Conservation (phyloP, 2,797 vertebrate species). For the Mallotus villosus region DNA sequence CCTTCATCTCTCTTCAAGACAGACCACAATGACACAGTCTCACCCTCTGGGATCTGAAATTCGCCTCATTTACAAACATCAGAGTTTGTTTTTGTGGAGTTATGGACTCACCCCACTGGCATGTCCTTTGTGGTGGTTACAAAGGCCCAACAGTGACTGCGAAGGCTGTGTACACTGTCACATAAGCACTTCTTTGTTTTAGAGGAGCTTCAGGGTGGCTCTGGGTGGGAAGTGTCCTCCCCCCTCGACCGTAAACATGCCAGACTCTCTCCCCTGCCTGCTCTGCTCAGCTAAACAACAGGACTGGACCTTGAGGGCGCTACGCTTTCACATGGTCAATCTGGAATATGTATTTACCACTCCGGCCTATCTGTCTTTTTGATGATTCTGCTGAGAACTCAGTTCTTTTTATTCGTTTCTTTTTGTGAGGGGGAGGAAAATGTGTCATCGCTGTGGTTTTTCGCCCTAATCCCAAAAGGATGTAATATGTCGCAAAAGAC, state of each 20-base stretch:
- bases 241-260: conserved; percentile 47
- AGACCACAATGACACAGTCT: conserved; percentile 61
- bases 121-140: conserved; percentile 76
- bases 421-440: conserved; percentile 37
- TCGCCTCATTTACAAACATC: conserved; percentile 76
- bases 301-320: conserved; percentile 41
- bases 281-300: conserved; percentile 57
- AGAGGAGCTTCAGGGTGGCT: conserved; percentile 58
- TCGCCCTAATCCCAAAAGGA: conserved; percentile 46
- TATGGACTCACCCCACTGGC: conserved; percentile 72
- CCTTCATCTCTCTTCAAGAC: conserved; percentile 65
- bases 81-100: conserved; percentile 77
- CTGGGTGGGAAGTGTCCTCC: conserved; percentile 55
- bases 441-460: conserved; percentile 59
- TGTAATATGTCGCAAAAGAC: conserved; percentile 63
- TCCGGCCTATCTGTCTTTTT: conserved; percentile 50
- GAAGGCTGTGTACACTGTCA: conserved; percentile 59
- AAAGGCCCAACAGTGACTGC: conserved; percentile 61
- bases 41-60: conserved; percentile 58
- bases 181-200: conserved; percentile 64
- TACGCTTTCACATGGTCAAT: conserved; percentile 44
- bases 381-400: conserved; percentile 57
- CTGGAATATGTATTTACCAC: conserved; percentile 67
- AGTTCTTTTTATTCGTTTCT: conserved; percentile 3
- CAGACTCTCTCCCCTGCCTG: conserved; percentile 42